These are phyloP conservation scores for Anabacerthia variegaticeps DNA, from an alignment of 2,797 vertebrate species.

Conservation along the genomic window DNA sequence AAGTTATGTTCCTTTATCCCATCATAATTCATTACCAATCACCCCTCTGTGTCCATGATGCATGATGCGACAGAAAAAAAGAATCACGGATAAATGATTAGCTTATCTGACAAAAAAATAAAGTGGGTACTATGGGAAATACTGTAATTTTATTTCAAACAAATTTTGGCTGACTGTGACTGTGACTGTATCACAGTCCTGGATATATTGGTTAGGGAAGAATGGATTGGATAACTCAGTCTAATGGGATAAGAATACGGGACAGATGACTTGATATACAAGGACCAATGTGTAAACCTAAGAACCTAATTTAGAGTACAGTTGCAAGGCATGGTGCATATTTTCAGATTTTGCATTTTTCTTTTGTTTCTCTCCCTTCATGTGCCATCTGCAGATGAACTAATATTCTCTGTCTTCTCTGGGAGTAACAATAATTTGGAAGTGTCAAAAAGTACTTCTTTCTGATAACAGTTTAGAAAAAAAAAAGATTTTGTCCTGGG, in stretches of 20 bases:
- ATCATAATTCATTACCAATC: not conserved
- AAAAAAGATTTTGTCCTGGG: not conserved
- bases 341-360: not conserved
- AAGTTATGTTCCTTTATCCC: not conserved
- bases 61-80: not conserved
- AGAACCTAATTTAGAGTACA: not conserved
- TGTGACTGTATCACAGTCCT: not conserved
- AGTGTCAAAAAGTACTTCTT: not conserved
- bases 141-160: not conserved
- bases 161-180: not conserved
- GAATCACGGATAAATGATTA: not conserved
- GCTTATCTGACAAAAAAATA: not conserved
- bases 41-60: not conserved
- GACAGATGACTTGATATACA: not conserved
- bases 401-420: not conserved
- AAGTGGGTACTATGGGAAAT: not conserved
- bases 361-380: not conserved
- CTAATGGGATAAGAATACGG: not conserved
- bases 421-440: not conserved
- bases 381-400: not conserved
- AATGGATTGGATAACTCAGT: not conserved
- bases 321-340: not conserved
- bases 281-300: not conserved
- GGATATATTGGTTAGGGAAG: not conserved
- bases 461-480: not conserved